Evolutionary conservation across 2,888 invertebrate species (phyloP), one percentile per base, ranked within the genome.

Genomic region (Orgyia antiqua): DNA sequence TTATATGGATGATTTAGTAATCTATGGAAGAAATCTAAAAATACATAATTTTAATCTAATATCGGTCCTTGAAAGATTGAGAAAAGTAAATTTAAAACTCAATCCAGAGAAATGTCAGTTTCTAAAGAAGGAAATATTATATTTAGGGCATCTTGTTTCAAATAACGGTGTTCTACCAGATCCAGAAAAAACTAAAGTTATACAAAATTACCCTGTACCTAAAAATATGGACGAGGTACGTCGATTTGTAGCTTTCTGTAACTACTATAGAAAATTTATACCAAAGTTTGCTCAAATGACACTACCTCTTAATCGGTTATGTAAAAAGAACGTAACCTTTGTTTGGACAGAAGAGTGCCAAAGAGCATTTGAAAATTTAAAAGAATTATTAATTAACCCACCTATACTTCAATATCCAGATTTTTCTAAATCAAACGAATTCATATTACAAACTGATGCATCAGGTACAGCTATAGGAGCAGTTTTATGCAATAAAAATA

Each of bases 71-170:
- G 5, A 11, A 13, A 11, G 24, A 4, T 15, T 26, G 2, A 13
- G 9, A 2, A 26, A 7, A 12, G 21, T 21, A 8, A 28, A 28
- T 21, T 13, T 28, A 20, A 28, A 28, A 24, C 12, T 32, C n/a
- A 32, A 27, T 12, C 27, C 27, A 1, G 8, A 4, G 8, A 32
- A 32, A 26, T 32, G 32, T n/a, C 18, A 27, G 4, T 32, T 32
- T 25, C 19, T 32, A 20, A 26, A 21, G 12, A 32, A 32, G n/a
- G 24, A 32, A n/a, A 32, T 32, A 7, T 10, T 32, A 3, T 32
- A 27, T 11, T 18, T 32, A 24, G 32, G 32, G 1, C 32, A 26
- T 7, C 3, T 26, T 3, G 21, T 31, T n/a, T 26, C 31, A 12
- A 13, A 1, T 1, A 10, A 31, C n/a, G 26, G 31, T 15, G 7